A percentile compares a stretch with the other conserved stretches of the same genome.
Evolutionary conservation across 2,888 invertebrate genomes (phyloP).

Genomic region (Heliothis peltigera): DNA sequence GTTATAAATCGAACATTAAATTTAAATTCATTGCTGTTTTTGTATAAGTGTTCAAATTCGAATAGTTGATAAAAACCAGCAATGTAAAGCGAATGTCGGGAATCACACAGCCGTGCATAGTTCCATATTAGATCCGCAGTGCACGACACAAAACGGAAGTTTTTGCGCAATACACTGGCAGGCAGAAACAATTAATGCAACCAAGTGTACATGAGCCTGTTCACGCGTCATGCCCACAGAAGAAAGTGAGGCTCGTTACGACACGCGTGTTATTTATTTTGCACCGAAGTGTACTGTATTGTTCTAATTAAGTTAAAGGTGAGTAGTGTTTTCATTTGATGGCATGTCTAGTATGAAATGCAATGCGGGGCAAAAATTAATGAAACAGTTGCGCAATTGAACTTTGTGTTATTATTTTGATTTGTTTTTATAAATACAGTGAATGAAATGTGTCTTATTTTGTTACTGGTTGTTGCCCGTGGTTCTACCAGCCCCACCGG

Average conservation of each 20-base stretch:
- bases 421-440: too few relatives aligned
- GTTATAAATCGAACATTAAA: slow-evolving; percentile 48
- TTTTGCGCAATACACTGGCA: slow-evolving; percentile 74
- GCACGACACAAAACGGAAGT: slow-evolving; percentile 75
- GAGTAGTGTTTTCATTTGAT: slow-evolving; percentile 28
- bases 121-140: slow-evolving; percentile 41
- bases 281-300: slow-evolving; percentile 58
- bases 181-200: slow-evolving; percentile 75
- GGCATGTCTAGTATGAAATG: slow-evolving; percentile 12
- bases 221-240: slow-evolving; percentile 77
- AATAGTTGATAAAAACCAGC: not conserved
- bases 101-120: not conserved
- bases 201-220: slow-evolving; percentile 66
- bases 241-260: slow-evolving; percentile 80
- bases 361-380: slow-evolving; percentile 35
- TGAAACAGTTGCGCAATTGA: slow-evolving; percentile 13
- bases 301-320: slow-evolving; percentile 49
- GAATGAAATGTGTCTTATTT: too few relatives aligned
- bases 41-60: rapidly evolving
- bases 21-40: slow-evolving; percentile 5
- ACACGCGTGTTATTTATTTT: slow-evolving; percentile 69
- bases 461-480: too few relatives aligned
- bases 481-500: too few relatives aligned
- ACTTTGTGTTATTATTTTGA: not conserved
- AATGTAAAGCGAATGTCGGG: not conserved